A percentile compares a stretch with the other conserved stretches of the same genome.
phyloP scores from a whole-genome alignment of 2,888 invertebrate species.

The Drosophila cracens region DNA sequence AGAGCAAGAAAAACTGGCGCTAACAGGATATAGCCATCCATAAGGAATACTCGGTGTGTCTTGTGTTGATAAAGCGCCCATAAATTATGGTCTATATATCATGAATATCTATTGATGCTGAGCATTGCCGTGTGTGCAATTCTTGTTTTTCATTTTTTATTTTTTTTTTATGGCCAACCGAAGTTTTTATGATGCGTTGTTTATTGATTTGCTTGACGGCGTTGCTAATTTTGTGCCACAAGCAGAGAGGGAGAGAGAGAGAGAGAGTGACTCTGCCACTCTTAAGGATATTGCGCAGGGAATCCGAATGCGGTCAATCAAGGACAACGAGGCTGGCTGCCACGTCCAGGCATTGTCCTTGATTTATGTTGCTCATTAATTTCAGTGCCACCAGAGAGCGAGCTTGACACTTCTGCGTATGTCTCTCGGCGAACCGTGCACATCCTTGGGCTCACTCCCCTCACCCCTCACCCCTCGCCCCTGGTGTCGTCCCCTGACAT shows the following conservation, averaged over 20 bases:
- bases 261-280: neutral
- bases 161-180: conserved; percentile 52
- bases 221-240: conserved; percentile 68
- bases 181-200: conserved; percentile 64
- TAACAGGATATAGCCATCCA: conserved; percentile 60
- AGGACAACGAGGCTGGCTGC: conserved; percentile 58
- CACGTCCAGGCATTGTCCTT: conserved; percentile 55
- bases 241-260: neutral
- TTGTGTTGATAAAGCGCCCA: conserved; percentile 69
- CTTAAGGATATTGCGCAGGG: conserved; percentile 23
- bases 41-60: conserved; percentile 42
- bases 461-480: conserved; percentile 12
- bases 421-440: conserved; percentile 2
- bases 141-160: neutral
- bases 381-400: conserved; percentile 63
- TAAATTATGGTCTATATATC: conserved; percentile 73
- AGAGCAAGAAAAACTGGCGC: conserved; percentile 45
- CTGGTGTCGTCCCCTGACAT: conserved; percentile 59
- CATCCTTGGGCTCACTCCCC: conserved; percentile 39
- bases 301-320: conserved; percentile 78
- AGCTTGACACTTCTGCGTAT: conserved; percentile 68
- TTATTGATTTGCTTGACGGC: conserved; percentile 72
- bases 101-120: conserved; percentile 68
- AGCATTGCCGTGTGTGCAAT: conserved; percentile 32
- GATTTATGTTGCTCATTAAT: conserved; percentile 80